A percentile compares a stretch with the other conserved stretches of the same genome.
These are phyloP conservation scores for Ophioninae sp. DNA, from an alignment of 2,888 invertebrate genomes.

Conservation along the genomic window DNA sequence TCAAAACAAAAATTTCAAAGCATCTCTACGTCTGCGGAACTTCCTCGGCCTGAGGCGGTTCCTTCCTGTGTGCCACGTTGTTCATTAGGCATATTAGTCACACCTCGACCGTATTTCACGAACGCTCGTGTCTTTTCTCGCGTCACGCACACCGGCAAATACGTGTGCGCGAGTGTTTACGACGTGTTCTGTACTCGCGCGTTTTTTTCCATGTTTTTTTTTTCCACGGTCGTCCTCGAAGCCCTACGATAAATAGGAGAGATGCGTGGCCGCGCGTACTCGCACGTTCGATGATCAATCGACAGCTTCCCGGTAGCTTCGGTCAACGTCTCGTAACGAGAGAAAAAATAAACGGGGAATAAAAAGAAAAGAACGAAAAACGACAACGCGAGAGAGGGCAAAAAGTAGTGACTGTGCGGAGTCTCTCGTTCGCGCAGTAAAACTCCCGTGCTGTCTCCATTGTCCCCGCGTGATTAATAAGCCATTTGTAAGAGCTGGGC, in stretches of 20 bases:
- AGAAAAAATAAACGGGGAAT: background rate
- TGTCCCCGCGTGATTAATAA: constrained; percentile 75
- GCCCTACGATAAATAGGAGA: constrained; percentile 50
- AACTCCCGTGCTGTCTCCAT: constrained; percentile 52
- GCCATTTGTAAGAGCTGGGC: constrained; percentile 69
- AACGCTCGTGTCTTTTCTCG: constrained; percentile 33
- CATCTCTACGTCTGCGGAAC: background rate
- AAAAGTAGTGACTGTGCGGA: background rate
- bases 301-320: constrained; percentile 76
- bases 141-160: constrained; percentile 49
- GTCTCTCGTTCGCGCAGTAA: constrained; percentile 40
- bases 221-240: constrained; percentile 29
- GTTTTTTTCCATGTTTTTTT: constrained; percentile 70
- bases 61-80: constrained; percentile 47
- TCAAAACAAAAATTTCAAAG: background rate
- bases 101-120: constrained; percentile 73
- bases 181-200: constrained; percentile 17
- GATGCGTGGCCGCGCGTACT: constrained; percentile 47
- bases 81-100: constrained; percentile 71
- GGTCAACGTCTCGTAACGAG: constrained; percentile 38
- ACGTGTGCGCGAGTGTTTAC: constrained; percentile 7
- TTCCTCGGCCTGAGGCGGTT: constrained; percentile 30
- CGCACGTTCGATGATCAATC: constrained; percentile 76
- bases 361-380: background rate
- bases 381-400: background rate